A percentile compares a stretch with the other conserved stretches of the same genome.
Evolutionary conservation across 2,888 invertebrate genomes (phyloP).

Genomic region (Leptinotarsa tumamoca): DNA sequence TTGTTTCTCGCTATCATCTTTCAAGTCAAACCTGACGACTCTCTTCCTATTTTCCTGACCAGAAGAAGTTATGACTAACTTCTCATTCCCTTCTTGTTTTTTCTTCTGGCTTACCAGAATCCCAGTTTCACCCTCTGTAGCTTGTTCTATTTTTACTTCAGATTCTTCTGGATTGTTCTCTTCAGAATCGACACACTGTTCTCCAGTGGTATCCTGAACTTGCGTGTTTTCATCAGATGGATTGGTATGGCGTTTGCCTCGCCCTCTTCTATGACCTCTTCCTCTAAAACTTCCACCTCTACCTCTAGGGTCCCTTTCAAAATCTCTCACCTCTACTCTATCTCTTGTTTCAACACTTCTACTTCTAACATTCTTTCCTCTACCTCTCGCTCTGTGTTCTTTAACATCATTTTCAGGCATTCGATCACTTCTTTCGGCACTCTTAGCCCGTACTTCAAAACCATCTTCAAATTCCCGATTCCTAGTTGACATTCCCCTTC

Average conservation of each 20-base stretch:
- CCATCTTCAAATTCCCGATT: neutral
- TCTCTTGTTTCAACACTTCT: constrained; percentile 33
- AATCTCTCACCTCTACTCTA: constrained; percentile 21
- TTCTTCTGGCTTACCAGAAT: neutral
- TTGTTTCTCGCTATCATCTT: constrained; percentile 14
- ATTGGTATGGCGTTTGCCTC: constrained; percentile 24
- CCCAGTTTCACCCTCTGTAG: constrained; percentile 16
- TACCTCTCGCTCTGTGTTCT: constrained; percentile 11
- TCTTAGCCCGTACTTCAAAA: constrained; percentile 1
- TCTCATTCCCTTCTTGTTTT: constrained; percentile 31
- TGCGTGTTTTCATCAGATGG: constrained; percentile 17
- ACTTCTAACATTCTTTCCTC: constrained; percentile 26
- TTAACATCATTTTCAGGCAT: constrained; percentile 23
- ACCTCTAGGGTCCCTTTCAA: constrained; percentile 27
- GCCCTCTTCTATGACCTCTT: constrained; percentile 25
- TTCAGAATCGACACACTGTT: constrained; percentile 9
- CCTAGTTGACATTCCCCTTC: constrained; percentile 11
- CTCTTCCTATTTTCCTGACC: constrained; percentile 36
- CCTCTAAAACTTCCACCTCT: constrained; percentile 24
- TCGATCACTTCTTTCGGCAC: constrained; percentile 25
- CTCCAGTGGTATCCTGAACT: constrained; percentile 11
- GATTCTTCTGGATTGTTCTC: constrained; percentile 4
- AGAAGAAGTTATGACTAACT: constrained; percentile 40
- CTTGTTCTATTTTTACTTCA: constrained; percentile 20
- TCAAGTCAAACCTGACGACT: constrained; percentile 37